Evolutionary conservation across 2,797 vertebrate species (phyloP), one percentile per base, ranked within the genome.

Genomic region (Muraenolepis orangiensis): DNA sequence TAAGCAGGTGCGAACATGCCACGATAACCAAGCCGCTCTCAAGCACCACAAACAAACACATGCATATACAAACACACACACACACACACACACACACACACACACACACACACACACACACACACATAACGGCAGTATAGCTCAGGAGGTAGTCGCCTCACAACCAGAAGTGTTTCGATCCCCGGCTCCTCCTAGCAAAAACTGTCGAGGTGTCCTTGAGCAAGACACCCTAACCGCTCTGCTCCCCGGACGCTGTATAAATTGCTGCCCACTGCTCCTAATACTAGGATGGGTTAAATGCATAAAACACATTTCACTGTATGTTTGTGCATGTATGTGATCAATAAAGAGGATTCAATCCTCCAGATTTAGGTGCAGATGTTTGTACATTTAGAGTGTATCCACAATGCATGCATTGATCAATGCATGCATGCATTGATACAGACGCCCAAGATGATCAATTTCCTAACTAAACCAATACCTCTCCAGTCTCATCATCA

Each of bases 1-100:
- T 42, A 8, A 51, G 40, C 28, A 57, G 42, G 28, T 84, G 57
- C n/a, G 26, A 64, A 40, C 69, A 70, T 6, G n/a, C 34, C 6
- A 29, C 4, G 26, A 30, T 31, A 30, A 18, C 12, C 66, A 67
- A 31, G 28, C 4, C 29, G 16, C 66, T 67, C 57, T 74, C 64
- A 64, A 64, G 23, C 57, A 14, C 8, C n/a, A 26, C 3, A 26
- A 64, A 64, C 57, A 64, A 10, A 64, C 57, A 64, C 57, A 26
- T 10, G 3, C n/a, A 64, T 13, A 26, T 2, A 64, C 23, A 64
- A n/a, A 57, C 51, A 57, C 7, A 57, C 51, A 57, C 20, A 57
- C 51, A n/a, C 46, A 51, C 18, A 57, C 42, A 10, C 3, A 46
- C 42, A 20, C 51, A 57, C 51, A 57, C 40, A 12, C 14, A 13